Percentiles rank a stretch among this genome's conserved stretches.
These are phyloP conservation scores for Ochropleura leucogaster DNA, from an alignment of 2,888 invertebrate genomes.

Conservation along the genomic window DNA sequence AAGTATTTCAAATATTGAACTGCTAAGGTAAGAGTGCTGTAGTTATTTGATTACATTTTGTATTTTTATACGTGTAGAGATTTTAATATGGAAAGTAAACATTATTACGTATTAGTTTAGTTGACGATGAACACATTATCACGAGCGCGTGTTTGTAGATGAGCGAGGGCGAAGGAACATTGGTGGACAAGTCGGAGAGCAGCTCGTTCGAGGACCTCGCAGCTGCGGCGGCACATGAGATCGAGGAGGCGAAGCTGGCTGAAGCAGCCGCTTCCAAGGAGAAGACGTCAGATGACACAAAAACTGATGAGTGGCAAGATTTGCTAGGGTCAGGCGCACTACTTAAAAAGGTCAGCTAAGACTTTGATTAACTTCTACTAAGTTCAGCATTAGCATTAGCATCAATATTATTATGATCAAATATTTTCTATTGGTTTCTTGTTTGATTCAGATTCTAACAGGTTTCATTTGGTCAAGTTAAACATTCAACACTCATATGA, in stretches of 20 bases:
- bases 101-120: constrained; percentile 78
- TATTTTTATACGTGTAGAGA: constrained; percentile 29
- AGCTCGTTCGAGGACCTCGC: constrained; percentile 92
- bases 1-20: constrained; percentile 41
- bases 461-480: not conserved
- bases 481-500: not conserved
- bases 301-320: constrained; percentile 92
- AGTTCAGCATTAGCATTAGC: too few species aligned
- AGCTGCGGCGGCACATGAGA: constrained; percentile 90
- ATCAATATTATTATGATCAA: constrained; percentile 6
- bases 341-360: constrained; percentile 87
- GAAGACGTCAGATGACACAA: constrained; percentile 72
- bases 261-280: constrained; percentile 82
- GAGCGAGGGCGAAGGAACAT: constrained; percentile 84
- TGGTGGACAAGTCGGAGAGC: constrained; percentile 91
- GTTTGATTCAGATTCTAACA: not conserved
- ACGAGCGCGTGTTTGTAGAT: constrained; percentile 81
- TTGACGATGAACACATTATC: constrained; percentile 69
- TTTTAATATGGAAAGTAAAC: constrained; percentile 63
- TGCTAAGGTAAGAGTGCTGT: constrained; percentile 68
- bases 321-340: constrained; percentile 95
- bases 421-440: constrained; percentile 1
- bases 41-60: constrained; percentile 17
- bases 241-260: constrained; percentile 86
- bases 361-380: constrained; percentile 23